These are phyloP conservation scores for Petrolisthes manimaculis DNA, from an alignment of 2,888 invertebrate genomes.

Conservation along the genomic window DNA sequence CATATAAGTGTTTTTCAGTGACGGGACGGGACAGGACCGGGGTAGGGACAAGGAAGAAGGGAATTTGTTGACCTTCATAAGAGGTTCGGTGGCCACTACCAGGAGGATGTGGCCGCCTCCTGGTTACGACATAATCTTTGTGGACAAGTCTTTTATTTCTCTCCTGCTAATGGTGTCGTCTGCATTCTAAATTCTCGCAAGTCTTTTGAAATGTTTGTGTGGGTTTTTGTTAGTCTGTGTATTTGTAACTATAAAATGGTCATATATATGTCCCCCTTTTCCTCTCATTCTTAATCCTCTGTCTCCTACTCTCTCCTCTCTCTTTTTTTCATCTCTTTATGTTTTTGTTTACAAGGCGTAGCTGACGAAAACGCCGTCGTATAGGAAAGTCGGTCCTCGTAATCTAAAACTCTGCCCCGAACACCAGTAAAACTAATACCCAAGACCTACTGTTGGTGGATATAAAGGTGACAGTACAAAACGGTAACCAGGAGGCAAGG, in stretches of 20 bases:
- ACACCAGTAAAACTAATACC: not conserved
- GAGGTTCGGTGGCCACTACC: conserved; percentile 8
- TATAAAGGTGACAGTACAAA: not conserved
- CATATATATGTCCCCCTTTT: not conserved
- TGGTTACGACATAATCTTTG: too few species aligned
- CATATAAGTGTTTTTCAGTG: conserved; percentile 12
- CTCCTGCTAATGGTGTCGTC: too few species aligned
- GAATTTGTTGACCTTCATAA: conserved; percentile 11
- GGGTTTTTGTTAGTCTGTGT: too few species aligned
- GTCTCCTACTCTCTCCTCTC: not conserved
- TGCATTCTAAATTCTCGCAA: too few species aligned
- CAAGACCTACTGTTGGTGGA: not conserved
- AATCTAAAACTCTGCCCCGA: not conserved
- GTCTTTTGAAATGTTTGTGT: too few species aligned
- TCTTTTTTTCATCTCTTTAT: not conserved
- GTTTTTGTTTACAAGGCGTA: not conserved
- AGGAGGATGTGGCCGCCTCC: conserved; percentile 1
- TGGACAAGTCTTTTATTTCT: too few species aligned
- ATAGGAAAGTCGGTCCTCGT: not conserved
- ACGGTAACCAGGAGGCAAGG: not conserved
- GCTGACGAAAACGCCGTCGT: not conserved
- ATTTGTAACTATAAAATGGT: too few species aligned
- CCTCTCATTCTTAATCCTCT: not conserved
- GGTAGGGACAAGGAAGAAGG: conserved; percentile 1
- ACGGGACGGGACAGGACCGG: not conserved